phyloP scores from a whole-genome alignment of 2,797 vertebrate species.

The Nasua narica region DNA sequence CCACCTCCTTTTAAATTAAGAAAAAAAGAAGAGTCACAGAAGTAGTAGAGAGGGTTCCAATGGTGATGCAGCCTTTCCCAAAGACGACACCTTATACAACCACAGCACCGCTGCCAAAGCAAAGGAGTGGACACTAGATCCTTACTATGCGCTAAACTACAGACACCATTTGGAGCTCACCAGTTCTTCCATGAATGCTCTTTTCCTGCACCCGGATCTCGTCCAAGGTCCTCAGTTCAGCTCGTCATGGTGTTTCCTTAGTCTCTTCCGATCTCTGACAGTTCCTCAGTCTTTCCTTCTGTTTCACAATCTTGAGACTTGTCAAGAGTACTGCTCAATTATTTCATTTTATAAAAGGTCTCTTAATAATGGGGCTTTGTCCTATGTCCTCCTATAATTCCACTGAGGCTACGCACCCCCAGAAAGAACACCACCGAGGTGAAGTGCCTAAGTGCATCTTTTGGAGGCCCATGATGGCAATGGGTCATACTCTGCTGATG shows the following conservation, averaged over 20 bases:
- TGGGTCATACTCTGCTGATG: not conserved
- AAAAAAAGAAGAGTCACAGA: not conserved
- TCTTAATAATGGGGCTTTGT: not conserved
- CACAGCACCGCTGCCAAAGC: not conserved
- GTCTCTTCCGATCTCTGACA: not conserved
- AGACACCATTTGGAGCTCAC: not conserved
- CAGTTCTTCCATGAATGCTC: not conserved
- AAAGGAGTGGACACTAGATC: not conserved
- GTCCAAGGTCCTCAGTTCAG: not conserved
- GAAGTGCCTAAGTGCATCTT: not conserved
- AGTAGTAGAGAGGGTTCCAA: not conserved
- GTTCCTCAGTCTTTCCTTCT: too few relatives aligned
- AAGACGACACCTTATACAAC: not conserved
- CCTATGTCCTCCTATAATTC: not conserved
- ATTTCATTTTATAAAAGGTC: not conserved
- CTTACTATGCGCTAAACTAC: not conserved
- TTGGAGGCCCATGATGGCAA: accelerated
- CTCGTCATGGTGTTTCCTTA: not conserved
- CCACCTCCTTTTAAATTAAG: not conserved
- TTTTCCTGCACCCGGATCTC: not conserved
- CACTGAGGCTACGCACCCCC: not conserved
- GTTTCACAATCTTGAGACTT: not conserved
- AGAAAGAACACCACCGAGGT: not conserved
- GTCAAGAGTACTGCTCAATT: not conserved
- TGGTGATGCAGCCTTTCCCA: not conserved